Evolutionary conservation across 2,797 vertebrate genomes (phyloP).

Genomic region (Percopsis omiscomaycus): DNA sequence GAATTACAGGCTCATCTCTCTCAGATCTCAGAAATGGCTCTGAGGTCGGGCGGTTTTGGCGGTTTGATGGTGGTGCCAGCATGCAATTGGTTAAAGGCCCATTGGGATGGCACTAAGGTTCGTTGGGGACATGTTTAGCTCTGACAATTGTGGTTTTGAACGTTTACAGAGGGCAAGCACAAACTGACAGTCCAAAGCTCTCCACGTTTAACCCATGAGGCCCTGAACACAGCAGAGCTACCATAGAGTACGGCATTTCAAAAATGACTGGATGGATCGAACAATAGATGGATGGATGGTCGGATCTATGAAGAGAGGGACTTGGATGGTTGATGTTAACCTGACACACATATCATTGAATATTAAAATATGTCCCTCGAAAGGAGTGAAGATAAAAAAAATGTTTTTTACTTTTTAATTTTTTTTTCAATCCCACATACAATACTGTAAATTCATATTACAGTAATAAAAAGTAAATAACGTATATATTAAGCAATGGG

Average conservation of each 20-base stretch:
- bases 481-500: too few species aligned
- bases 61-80: constrained; percentile 68
- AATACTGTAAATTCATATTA: too few species aligned
- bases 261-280: constrained; percentile 13
- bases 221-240: neutral
- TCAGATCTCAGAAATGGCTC: constrained; percentile 67
- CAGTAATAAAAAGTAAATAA: too few species aligned
- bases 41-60: constrained; percentile 63
- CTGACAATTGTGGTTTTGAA: constrained; percentile 61
- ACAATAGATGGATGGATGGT: neutral
- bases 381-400: too few species aligned
- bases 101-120: constrained; percentile 60
- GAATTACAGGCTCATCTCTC: constrained; percentile 73
- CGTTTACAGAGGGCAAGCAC: constrained; percentile 50
- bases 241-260: neutral
- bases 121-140: constrained; percentile 57
- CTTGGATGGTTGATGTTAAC: neutral
- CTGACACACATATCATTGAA: too few species aligned
- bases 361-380: too few species aligned
- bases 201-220: constrained; percentile 51
- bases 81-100: constrained; percentile 63
- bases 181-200: constrained; percentile 36
- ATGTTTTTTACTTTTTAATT: too few species aligned
- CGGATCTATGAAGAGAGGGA: neutral
- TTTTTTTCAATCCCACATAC: too few species aligned